Percentiles rank a stretch among this genome's conserved stretches.
Evolutionary conservation across 2,888 invertebrate genomes (phyloP).

Genomic region (Microplitis manilae): DNA sequence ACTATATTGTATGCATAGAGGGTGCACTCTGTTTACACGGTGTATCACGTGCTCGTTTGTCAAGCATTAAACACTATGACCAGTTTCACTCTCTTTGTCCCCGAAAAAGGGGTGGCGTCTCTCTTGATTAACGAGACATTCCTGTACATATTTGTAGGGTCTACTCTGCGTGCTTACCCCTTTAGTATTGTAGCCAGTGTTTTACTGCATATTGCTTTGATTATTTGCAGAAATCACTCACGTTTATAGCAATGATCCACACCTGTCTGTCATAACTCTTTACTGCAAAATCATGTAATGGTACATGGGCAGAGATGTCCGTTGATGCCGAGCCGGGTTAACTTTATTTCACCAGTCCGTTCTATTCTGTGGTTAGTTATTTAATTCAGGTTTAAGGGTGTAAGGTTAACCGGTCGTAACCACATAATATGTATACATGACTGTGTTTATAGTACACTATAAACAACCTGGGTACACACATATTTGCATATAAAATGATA

Average conservation of each 20-base stretch:
- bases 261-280: no score
- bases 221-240: slow-evolving; percentile 27
- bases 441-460: background rate
- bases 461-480: background rate
- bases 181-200: slow-evolving; percentile 64
- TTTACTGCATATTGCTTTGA: slow-evolving; percentile 65
- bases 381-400: background rate
- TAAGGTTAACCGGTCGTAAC: slow-evolving; percentile 1
- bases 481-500: slow-evolving; percentile 1
- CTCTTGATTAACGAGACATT: slow-evolving; percentile 68
- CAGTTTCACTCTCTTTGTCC: slow-evolving; percentile 48
- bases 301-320: no score
- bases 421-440: slow-evolving; percentile 1
- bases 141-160: slow-evolving; percentile 56
- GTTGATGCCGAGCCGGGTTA: no score
- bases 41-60: slow-evolving; percentile 63
- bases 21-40: slow-evolving; percentile 60
- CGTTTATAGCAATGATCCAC: background rate
- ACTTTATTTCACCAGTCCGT: background rate
- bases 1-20: slow-evolving; percentile 29
- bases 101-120: slow-evolving; percentile 53
- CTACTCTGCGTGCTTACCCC: background rate
- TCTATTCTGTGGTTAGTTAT: background rate
- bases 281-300: no score
- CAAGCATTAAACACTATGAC: slow-evolving; percentile 64